phyloP scores from a whole-genome alignment of 2,113 vertebrate species.

The Vidua chalybeata region DNA sequence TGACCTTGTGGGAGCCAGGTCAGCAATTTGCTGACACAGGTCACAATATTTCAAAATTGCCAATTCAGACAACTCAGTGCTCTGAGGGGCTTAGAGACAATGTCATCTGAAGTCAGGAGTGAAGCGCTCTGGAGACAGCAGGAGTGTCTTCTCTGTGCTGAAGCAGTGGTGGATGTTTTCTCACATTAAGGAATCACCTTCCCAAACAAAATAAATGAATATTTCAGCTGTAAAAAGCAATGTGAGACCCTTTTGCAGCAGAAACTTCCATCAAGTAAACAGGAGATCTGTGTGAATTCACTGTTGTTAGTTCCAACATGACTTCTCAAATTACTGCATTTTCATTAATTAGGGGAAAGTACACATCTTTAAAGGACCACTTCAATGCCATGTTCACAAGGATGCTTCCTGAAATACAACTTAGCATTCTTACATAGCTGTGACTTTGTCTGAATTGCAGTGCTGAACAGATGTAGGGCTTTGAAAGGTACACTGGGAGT shows the following conservation, averaged over 20 bases:
- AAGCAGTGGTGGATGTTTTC: not conserved
- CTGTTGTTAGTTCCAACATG: not conserved
- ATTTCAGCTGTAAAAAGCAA: conserved; percentile 14
- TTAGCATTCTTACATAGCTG: not conserved
- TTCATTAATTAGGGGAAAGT: not conserved
- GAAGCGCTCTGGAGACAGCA: not conserved
- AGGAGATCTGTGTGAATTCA: conserved; percentile 24
- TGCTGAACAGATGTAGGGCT: not conserved
- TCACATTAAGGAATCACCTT: not conserved
- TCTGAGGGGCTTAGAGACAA: not conserved
- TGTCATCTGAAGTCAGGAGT: not conserved
- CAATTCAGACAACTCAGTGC: not conserved
- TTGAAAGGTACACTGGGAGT: not conserved
- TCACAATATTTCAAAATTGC: conserved; percentile 17
- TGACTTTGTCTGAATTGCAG: not conserved
- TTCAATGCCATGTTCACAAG: not conserved
- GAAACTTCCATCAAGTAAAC: not conserved
- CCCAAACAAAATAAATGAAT: not conserved
- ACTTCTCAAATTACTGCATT: conserved; percentile 47
- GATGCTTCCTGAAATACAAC: not conserved
- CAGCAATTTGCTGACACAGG: conserved; percentile 30
- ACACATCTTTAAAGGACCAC: not conserved
- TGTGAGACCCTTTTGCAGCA: not conserved
- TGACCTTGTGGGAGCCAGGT: not conserved
- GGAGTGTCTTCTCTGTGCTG: not conserved